Base-by-base conservation (phyloP, 2,888 invertebrate genomes). In the Dasysyrphus tricinctus region DNA sequence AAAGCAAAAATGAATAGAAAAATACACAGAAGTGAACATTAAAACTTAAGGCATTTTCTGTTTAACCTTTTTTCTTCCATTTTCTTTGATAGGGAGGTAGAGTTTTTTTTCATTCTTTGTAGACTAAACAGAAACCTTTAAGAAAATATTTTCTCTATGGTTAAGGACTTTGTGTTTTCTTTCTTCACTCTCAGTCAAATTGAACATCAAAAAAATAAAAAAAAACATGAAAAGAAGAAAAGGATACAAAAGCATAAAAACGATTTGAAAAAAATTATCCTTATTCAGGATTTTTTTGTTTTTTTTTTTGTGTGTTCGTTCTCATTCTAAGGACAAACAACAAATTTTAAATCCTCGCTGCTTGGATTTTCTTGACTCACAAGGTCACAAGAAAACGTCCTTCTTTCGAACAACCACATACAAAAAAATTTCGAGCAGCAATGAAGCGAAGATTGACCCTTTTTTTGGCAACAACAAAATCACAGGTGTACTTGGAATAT, bases 221-320 rank as follows among this genome's bases (percentile, higher is more conserved):
- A 61, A 42, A 32, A 32, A 32, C 32, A 5, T 7, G 7, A 32
- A 32, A 24, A 24, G 24, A 24, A 42, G 9, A 39, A 59, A 67
- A 49, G 57, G 65, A 84, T 80, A 72, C 67, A 65, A 67, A n/a
- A 80, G 67, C 65, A 57, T 70, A 69, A 42, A 78, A 78, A 81
- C 85, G 77, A 74, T 81, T 85, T 85, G 77, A 70, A 69, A 75
- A 75, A 74, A 85, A 81, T 81, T 78, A 57, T 76, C 51, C 59
- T 11, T 34, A 24, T 65, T 47, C 19, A 12, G 24, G 14, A 24
- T 7, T 42, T 63, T 24, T n/a, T n/a, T n/a, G n/a, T n/a, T n/a
- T n/a, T 44, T 47, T 44, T 16, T 5, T 16, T 8, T 54, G 65
- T 78, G 67, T 29, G 29, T 8, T 8, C n/a, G 7, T 54, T 54